Base-by-base conservation (phyloP, 2,888 invertebrate genomes). In the Monoplex corrugatus region DNA sequence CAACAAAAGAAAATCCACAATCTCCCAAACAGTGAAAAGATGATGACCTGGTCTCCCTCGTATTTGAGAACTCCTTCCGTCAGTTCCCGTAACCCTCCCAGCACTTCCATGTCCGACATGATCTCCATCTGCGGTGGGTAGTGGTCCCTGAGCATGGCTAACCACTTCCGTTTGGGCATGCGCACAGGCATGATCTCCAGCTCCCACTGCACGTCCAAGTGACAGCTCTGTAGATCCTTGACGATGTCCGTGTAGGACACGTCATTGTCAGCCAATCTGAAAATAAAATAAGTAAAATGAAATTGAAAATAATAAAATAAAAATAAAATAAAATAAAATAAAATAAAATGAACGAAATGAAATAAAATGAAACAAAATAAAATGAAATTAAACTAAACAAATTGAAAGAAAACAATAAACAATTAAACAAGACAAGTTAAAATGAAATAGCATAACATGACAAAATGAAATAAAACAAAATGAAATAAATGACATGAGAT, bases 1-100 rank as follows among this genome's bases (percentile, higher is more conserved):
- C 63, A 8, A 63, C 63, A 23, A 63, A 23, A 63, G 13, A 63
- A 63, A 3, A 8, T 16, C 63, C 23, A 16, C 28, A 16, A 16
- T 23, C 8, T 23, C 63, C 8, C 68, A 68, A 68, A 23, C 10
- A 63, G 13, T n/a, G 0, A 28, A 23, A 50, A 50, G 8, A 50
- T 32, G 78, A 87, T 40, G 45, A 91, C 91, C 40, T 92, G 84
- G 10, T 95, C 94, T 3, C 94, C 95, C 87, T 93, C 94, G 89
- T 95, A 95, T 90, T 95, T 95, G 45, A 95, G 87, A 19, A 95
- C 91, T 2, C 95, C 95, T 86, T 95, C 95, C 0, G 95, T 93
- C 5, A 95, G 92, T 90, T 95, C 95, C 19, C 95, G 90, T 19
- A 95, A 91, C 1, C 95, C 95, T 32, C 93, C 91, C 13, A 91